Evolutionary conservation across 2,113 vertebrate species (phyloP).

Genomic region (Balaenoptera acutorostrata): DNA sequence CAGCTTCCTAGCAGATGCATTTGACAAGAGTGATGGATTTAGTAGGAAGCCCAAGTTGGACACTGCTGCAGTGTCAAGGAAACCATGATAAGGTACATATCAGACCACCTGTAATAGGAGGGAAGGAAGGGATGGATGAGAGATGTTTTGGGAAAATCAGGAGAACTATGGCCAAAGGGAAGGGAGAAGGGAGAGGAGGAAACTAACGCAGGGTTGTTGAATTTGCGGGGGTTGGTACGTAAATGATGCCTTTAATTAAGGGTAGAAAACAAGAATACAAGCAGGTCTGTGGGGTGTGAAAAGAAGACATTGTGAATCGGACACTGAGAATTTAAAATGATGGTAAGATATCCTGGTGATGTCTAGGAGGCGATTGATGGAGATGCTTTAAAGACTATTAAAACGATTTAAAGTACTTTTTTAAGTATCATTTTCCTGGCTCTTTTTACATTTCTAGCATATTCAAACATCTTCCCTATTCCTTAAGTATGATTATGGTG

Average conservation of each 20-base stretch:
- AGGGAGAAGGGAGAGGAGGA: neutral
- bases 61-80: neutral
- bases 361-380: neutral
- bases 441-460: neutral
- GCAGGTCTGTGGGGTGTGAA: neutral
- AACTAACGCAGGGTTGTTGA: neutral
- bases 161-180: neutral
- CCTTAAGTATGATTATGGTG: neutral
- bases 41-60: neutral
- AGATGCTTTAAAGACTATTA: neutral
- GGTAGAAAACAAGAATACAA: neutral
- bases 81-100: accelerated
- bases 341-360: neutral
- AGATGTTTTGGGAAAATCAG: neutral
- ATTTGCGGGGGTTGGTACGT: neutral
- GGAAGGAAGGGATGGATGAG: neutral
- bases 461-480: neutral
- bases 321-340: neutral
- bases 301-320: neutral
- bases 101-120: neutral
- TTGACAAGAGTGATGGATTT: neutral
- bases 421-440: neutral
- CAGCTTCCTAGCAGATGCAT: neutral
- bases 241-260: neutral
- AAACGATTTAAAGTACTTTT: neutral